Percentiles rank a stretch among this genome's conserved stretches.
phyloP scores from a whole-genome alignment of 2,113 vertebrate genomes.

The Numenius arquata region DNA sequence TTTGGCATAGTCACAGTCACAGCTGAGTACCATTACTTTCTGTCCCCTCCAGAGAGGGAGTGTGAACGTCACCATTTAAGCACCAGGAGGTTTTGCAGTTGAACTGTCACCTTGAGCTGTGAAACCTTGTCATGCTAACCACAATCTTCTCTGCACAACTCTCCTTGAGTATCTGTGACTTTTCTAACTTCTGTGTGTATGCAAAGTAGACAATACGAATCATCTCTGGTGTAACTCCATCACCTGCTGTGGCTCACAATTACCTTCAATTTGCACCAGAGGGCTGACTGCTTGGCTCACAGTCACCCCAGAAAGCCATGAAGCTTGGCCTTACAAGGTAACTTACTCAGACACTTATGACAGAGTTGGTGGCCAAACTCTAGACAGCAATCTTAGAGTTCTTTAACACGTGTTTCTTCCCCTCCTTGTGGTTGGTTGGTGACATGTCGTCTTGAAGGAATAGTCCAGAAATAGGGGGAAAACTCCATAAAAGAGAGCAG shows the following conservation, averaged over 20 bases:
- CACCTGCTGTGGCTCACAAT: neutral
- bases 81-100: conserved; percentile 38
- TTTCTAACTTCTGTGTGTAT: neutral
- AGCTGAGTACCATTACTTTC: conserved; percentile 63
- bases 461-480: neutral
- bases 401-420: neutral
- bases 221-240: neutral
- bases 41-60: conserved; percentile 34
- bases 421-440: neutral
- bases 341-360: neutral
- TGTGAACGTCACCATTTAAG: conserved; percentile 62
- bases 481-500: neutral
- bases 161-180: neutral
- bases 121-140: neutral
- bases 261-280: neutral
- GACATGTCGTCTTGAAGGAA: neutral
- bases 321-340: neutral
- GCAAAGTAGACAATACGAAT: neutral
- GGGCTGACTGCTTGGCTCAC: fast-evolving
- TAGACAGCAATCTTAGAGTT: neutral
- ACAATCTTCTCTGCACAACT: neutral
- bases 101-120: neutral
- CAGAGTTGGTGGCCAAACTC: neutral
- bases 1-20: conserved; percentile 44
- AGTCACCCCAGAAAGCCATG: neutral